A percentile compares a stretch with the other conserved stretches of the same genome.
phyloP scores from a whole-genome alignment of 2,797 vertebrate species.

The Ficedula albicollis region DNA sequence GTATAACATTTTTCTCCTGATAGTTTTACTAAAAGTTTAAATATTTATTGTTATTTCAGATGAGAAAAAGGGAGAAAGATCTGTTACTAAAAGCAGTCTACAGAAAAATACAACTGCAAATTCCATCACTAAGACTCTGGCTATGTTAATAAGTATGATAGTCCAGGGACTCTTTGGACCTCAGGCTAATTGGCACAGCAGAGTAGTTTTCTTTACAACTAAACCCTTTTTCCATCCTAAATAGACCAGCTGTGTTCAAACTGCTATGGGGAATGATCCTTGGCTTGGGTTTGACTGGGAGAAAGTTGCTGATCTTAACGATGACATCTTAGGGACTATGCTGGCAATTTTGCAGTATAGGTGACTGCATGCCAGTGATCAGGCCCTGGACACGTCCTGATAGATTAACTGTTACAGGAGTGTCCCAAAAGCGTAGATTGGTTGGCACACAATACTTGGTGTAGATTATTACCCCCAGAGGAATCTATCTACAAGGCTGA shows the following conservation, averaged over 20 bases:
- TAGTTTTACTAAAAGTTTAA: not conserved
- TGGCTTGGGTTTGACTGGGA: not conserved
- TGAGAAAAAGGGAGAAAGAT: not conserved
- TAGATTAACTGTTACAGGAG: not conserved
- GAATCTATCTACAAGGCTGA: not conserved
- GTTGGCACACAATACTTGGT: not conserved
- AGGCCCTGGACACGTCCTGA: not conserved
- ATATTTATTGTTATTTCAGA: not conserved
- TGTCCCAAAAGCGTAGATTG: not conserved
- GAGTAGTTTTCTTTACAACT: not conserved
- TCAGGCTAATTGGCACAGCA: not conserved
- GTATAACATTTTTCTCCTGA: not conserved
- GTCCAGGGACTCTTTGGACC: not conserved
- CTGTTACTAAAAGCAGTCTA: not conserved
- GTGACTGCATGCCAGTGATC: not conserved
- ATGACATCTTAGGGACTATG: not conserved
- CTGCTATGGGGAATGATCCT: not conserved
- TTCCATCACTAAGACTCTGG: not conserved
- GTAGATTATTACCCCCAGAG: not conserved
- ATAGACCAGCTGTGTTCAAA: not conserved
- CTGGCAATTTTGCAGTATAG: not conserved
- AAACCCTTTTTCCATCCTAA: not conserved
- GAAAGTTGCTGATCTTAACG: not conserved
- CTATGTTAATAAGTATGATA: not conserved
- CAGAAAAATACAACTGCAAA: not conserved